These are phyloP conservation scores for Heteronetta atricapilla DNA, from an alignment of 2,113 vertebrate genomes.

Conservation along the genomic window DNA sequence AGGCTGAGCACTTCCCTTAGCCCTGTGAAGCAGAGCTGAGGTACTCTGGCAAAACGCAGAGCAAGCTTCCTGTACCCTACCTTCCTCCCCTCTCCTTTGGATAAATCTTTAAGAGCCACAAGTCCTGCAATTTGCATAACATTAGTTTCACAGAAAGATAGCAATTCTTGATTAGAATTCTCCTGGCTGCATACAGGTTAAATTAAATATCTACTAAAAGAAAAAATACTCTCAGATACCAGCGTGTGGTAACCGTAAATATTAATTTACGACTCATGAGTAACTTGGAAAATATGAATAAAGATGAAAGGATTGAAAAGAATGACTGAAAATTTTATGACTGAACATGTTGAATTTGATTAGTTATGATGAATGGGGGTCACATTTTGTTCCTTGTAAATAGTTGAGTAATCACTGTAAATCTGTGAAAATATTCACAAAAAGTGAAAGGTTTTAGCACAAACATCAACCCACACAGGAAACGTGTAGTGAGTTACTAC, in stretches of 20 bases:
- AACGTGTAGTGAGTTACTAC: not conserved
- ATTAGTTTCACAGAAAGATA: not conserved
- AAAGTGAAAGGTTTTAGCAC: constrained; percentile 48
- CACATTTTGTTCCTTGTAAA: constrained; percentile 54
- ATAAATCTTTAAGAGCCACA: not conserved
- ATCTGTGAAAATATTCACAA: constrained; percentile 34
- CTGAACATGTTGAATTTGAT: constrained; percentile 24
- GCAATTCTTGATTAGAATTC: not conserved
- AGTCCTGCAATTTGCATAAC: not conserved
- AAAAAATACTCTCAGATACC: not conserved
- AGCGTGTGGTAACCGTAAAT: constrained; percentile 10
- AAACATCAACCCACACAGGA: constrained; percentile 1
- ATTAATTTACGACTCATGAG: constrained; percentile 41
- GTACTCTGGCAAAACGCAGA: not conserved
- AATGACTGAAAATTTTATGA: constrained; percentile 48
- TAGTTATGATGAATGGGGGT: constrained; percentile 46
- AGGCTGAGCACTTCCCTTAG: not conserved
- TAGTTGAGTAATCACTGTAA: constrained; percentile 54
- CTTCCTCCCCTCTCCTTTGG: not conserved
- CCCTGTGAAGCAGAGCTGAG: not conserved
- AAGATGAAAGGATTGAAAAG: constrained; percentile 51
- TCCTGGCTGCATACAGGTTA: constrained; percentile 13
- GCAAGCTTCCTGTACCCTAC: not conserved
- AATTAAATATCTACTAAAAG: not conserved
- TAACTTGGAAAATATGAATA: constrained; percentile 47